These are phyloP conservation scores for Sisyra terminalis DNA, from an alignment of 2,888 invertebrate species.

Conservation along the genomic window DNA sequence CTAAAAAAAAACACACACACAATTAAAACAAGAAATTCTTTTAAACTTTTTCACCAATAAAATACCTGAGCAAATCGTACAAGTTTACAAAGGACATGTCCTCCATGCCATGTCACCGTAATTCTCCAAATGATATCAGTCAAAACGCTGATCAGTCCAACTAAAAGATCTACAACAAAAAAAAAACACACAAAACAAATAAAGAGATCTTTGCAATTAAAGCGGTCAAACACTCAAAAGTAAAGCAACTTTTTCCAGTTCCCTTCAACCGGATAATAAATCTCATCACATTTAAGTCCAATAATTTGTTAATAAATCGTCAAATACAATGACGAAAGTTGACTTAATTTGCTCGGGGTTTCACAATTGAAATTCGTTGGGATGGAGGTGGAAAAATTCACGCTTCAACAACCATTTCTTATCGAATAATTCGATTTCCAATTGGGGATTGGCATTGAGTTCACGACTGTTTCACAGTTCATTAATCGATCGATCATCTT, in stretches of 20 bases:
- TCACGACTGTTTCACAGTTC: too few species aligned
- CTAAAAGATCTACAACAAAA: constrained; percentile 59
- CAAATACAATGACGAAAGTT: too few species aligned
- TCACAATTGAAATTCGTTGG: too few species aligned
- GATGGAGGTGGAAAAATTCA: too few species aligned
- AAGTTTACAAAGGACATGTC: constrained; percentile 70
- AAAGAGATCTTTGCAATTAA: background rate
- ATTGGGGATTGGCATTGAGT: too few species aligned
- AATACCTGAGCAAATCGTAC: constrained; percentile 61
- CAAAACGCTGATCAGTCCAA: constrained; percentile 72
- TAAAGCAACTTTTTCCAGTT: background rate
- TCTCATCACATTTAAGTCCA: background rate
- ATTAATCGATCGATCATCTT: too few species aligned
- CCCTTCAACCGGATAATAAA: background rate
- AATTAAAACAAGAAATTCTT: constrained; percentile 2
- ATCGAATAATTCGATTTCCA: too few species aligned
- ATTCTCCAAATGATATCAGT: constrained; percentile 77
- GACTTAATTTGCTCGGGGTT: too few species aligned
- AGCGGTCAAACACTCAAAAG: too few species aligned
- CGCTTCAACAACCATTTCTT: too few species aligned
- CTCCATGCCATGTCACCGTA: constrained; percentile 74
- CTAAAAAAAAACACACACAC: constrained; percentile 28
- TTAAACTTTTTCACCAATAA: background rate
- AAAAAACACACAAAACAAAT: constrained; percentile 10
- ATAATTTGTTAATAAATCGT: too few species aligned